A percentile compares a stretch with the other conserved stretches of the same genome.
Evolutionary conservation across 2,797 vertebrate genomes (phyloP).

Genomic region (Meriones psammophilus): DNA sequence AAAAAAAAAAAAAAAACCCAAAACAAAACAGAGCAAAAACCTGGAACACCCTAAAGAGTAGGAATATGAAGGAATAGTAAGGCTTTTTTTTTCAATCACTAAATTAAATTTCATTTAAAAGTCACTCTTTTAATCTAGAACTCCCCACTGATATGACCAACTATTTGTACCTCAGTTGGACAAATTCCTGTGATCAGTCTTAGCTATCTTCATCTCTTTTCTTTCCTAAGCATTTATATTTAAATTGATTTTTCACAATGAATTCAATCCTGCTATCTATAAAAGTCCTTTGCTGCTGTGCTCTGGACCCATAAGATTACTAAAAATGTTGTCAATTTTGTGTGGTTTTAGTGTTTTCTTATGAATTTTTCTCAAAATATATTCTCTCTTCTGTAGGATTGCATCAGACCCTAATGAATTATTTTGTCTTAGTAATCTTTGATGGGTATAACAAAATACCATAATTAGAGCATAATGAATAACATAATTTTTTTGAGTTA

Average conservation of each 20-base stretch:
- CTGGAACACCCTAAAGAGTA: neutral
- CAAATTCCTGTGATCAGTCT: neutral
- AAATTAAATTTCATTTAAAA: neutral
- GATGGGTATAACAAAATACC: neutral
- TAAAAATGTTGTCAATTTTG: neutral
- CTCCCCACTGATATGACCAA: neutral
- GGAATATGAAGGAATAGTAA: neutral
- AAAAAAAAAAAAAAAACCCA: too few relatives aligned
- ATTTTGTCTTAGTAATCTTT: neutral
- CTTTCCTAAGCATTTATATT: neutral
- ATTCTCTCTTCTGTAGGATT: neutral
- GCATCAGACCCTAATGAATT: neutral
- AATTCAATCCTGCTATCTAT: neutral
- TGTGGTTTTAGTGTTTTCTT: neutral
- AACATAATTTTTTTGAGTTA: neutral
- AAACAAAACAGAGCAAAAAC: too few relatives aligned
- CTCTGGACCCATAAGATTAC: neutral
- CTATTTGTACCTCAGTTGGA: neutral
- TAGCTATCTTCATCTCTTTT: neutral
- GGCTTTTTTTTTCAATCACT: neutral
- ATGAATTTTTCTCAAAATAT: neutral
- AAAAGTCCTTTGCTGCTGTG: neutral
- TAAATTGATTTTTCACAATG: neutral
- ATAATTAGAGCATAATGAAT: neutral
- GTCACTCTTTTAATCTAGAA: neutral